phyloP scores from a whole-genome alignment of 2,113 vertebrate genomes.

The Budorcas taxicolor region DNA sequence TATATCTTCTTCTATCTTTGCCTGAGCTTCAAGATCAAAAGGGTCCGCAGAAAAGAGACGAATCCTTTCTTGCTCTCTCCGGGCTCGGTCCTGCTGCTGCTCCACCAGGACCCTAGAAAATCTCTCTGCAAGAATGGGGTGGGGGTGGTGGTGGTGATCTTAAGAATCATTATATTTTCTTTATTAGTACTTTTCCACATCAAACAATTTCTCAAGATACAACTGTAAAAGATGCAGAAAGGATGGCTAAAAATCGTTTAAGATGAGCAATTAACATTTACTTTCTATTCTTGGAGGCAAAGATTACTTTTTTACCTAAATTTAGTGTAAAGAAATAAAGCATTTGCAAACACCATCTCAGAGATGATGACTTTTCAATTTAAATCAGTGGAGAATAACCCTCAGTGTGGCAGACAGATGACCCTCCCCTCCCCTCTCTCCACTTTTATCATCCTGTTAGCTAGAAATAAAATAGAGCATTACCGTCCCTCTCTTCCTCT shows the following conservation, averaged over 20 bases:
- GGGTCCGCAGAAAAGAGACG: slow-evolving; percentile 95
- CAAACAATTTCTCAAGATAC: slow-evolving; percentile 3
- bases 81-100: slow-evolving; percentile 95
- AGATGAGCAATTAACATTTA: neutral
- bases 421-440: neutral
- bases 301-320: neutral
- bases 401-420: neutral
- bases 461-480: neutral
- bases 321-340: neutral
- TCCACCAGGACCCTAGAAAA: slow-evolving; percentile 95
- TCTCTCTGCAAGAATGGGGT: slow-evolving; percentile 82
- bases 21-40: slow-evolving; percentile 98
- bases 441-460: neutral
- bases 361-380: neutral
- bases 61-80: slow-evolving; percentile 94
- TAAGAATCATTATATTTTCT: neutral
- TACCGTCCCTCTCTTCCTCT: neutral
- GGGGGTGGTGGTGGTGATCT: neutral
- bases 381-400: neutral
- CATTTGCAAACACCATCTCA: neutral
- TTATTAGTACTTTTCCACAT: neutral
- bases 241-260: neutral
- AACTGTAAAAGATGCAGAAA: neutral
- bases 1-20: slow-evolving; percentile 99
- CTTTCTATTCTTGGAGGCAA: neutral